Conservation (phyloP, 2,888 invertebrate genomes). For the Strigamia crassipes region DNA sequence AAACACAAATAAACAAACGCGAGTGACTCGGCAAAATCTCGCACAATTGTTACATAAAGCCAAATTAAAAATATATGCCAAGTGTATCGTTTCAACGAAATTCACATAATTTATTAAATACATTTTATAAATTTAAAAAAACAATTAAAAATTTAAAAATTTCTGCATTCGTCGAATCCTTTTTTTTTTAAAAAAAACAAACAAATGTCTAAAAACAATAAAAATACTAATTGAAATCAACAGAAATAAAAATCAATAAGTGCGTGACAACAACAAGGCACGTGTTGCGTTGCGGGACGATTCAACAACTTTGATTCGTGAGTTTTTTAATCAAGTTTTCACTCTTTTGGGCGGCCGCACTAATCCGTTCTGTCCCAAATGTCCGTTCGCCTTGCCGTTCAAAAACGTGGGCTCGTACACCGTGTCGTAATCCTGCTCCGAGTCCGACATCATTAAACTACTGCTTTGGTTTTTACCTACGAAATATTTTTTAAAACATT, state of each 20-base stretch:
- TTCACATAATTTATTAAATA: no score
- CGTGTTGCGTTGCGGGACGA: not conserved
- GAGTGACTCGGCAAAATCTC: not conserved
- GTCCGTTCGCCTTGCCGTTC: constrained; percentile 38
- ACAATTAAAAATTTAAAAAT: not conserved
- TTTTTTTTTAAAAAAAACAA: no score
- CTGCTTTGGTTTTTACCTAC: constrained; percentile 45
- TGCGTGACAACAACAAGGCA: not conserved
- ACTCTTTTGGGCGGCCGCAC: constrained; percentile 28
- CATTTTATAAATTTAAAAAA: not conserved
- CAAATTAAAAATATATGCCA: no score
- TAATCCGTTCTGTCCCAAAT: constrained; percentile 8
- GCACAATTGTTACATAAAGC: no score
- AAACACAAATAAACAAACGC: not conserved
- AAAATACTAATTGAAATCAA: no score
- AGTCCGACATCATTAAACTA: constrained; percentile 50
- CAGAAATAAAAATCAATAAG: no score
- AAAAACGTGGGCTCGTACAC: constrained; percentile 48
- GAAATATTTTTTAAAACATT: not conserved
- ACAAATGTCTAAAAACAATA: no score
- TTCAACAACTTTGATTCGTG: no score
- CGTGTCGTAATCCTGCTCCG: constrained; percentile 50
- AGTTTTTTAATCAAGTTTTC: no score
- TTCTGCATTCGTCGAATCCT: not conserved
- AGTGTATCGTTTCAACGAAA: no score